Conservation (phyloP, 2,113 vertebrate genomes). For the Eubucco bourcierii region DNA sequence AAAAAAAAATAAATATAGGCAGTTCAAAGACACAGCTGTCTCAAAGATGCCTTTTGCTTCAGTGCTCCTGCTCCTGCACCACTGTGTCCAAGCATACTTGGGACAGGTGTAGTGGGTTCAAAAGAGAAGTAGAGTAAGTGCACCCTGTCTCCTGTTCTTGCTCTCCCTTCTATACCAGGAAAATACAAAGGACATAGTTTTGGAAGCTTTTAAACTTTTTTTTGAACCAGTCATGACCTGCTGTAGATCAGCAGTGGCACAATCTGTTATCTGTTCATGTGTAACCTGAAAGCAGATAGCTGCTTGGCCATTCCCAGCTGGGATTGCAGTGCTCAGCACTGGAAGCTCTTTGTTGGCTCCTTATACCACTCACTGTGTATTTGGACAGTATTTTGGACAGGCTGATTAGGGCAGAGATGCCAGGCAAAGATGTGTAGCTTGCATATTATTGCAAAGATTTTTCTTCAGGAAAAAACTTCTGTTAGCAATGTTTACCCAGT, state of each 20-base stretch:
- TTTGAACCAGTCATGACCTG: not conserved
- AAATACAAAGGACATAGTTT: not conserved
- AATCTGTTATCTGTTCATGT: not conserved
- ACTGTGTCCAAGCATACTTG: not conserved
- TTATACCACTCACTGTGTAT: not conserved
- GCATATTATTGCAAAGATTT: not conserved
- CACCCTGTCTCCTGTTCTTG: not conserved
- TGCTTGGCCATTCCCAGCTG: not conserved
- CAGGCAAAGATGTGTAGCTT: not conserved
- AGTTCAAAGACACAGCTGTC: not conserved
- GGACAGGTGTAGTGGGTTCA: not conserved
- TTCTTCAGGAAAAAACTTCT: not conserved
- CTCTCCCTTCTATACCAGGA: not conserved
- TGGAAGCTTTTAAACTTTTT: constrained; percentile 8
- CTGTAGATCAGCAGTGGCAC: not conserved
- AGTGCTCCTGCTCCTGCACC: rapidly evolving
- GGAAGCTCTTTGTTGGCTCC: not conserved
- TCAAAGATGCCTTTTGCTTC: not conserved
- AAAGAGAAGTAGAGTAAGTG: not conserved
- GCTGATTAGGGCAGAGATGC: not conserved
- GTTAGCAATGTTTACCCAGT: not conserved
- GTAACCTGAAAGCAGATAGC: not conserved
- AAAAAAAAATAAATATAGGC: not conserved
- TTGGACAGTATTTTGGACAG: not conserved
- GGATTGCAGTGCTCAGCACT: not conserved